Conservation (phyloP, 2,113 vertebrate genomes). For the Suncus etruscus region DNA sequence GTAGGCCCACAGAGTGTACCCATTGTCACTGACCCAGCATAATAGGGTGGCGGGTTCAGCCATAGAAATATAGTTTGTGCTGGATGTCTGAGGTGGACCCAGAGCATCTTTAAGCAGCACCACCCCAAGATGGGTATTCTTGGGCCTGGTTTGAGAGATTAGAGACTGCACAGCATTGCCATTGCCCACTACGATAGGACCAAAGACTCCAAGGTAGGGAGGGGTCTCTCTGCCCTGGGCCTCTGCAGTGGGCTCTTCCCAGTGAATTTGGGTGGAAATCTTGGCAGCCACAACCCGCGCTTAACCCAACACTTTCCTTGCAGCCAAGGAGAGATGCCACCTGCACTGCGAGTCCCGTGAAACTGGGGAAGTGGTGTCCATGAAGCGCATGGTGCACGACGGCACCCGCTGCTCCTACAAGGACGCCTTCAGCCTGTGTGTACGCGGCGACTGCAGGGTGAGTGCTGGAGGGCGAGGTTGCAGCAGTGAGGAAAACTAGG, state of each 20-base stretch:
- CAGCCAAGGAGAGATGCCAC: conserved; percentile 96
- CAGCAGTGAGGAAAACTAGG: no score
- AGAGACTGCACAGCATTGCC: no score
- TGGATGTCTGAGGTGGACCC: no score
- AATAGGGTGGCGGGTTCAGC: no score
- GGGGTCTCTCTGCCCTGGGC: background rate
- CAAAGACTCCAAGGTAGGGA: background rate
- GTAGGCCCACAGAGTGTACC: no score
- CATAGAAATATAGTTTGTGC: no score
- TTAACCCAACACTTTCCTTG: conserved; percentile 19
- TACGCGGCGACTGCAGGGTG: conserved; percentile 95
- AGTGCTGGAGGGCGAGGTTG: conserved; percentile 69
- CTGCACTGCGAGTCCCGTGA: conserved; percentile 96
- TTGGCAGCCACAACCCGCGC: no score
- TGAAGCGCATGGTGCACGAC: conserved; percentile 93
- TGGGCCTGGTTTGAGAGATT: no score
- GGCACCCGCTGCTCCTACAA: conserved; percentile 98
- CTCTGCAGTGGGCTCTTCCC: background rate
- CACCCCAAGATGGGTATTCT: no score
- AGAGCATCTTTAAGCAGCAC: no score
- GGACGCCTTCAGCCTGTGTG: conserved; percentile 95
- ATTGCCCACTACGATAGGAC: background rate
- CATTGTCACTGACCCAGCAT: no score
- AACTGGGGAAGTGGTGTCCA: conserved; percentile 92
- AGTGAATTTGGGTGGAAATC: no score